Evolutionary conservation across 2,888 invertebrate species (phyloP).

Genomic region (Lithodes maja): DNA sequence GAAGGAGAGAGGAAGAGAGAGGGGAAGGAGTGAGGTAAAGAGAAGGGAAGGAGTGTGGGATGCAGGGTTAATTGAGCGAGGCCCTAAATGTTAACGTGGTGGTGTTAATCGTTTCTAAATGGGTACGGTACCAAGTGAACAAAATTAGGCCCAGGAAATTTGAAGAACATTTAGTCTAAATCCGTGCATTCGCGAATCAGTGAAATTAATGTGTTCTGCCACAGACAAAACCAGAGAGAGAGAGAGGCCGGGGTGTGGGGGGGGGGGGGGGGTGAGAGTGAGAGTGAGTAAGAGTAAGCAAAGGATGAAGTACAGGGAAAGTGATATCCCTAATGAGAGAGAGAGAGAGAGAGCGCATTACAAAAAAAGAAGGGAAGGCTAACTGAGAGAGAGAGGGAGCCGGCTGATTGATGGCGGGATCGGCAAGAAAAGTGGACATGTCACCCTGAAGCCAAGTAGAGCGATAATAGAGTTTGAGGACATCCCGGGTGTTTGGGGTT

Average conservation of each 20-base stretch:
- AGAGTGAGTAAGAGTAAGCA: slow-evolving; percentile 11
- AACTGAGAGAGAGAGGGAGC: slow-evolving; percentile 16
- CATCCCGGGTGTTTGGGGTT: too few species aligned
- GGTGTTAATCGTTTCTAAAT: too few species aligned
- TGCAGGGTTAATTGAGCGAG: too few species aligned
- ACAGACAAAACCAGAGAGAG: too few species aligned
- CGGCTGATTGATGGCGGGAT: not conserved
- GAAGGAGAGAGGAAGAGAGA: not conserved
- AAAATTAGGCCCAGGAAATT: too few species aligned
- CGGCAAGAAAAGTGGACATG: not conserved
- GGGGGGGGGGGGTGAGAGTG: not conserved
- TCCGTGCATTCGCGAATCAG: too few species aligned
- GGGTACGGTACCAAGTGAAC: too few species aligned
- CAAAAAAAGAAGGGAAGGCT: slow-evolving; percentile 14
- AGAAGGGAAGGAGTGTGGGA: not conserved
- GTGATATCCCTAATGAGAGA: not conserved
- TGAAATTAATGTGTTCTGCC: too few species aligned
- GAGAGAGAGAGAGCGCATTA: slow-evolving; percentile 13
- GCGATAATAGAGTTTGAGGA: not conserved
- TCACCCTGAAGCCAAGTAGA: not conserved
- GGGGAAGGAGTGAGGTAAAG: not conserved
- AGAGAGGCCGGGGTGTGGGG: not conserved
- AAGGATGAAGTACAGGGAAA: too few species aligned
- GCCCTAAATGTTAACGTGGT: too few species aligned
- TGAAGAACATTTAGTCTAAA: too few species aligned